Base-by-base conservation (phyloP, 2,113 vertebrate species). In the Nannospalax galili region DNA sequence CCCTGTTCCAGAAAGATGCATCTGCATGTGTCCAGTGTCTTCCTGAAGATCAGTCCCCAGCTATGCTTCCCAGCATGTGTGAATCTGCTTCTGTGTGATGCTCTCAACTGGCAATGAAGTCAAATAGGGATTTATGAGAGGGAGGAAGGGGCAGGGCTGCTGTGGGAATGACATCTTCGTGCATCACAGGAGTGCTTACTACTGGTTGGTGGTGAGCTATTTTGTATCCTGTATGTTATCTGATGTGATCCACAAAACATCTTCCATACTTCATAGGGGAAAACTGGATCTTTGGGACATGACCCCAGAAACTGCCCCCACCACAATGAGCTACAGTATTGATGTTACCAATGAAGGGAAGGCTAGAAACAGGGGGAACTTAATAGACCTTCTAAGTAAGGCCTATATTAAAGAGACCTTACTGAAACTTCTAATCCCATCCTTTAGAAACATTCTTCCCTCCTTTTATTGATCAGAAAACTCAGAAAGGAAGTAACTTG, bases 121-220 rank as follows among this genome's bases (percentile, higher is more conserved):
- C 48, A 77, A 84, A 28, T 3, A 42, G 77, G 69, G 40, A 84
- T 64, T 88, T 84, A 4, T 3, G 42, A 77, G 77, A 9, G 69
- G 15, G 40, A 65, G 62, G n/a, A 35, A 7, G 72, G 56, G 37
- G 17, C 84, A 32, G 32, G 72, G 22, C 60, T 35, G 28, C 45
- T n/a, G 14, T 52, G 72, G 75, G 45, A 69, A 32, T 8, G 45
- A 3, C 0, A 0, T 28, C 32, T 28, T 24, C 24, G 14, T 3
- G 2, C 5, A 0, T 60, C 84, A 24, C 7, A 1, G 0, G 0
- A 0, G 3, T 17, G 65, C 65, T 60, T 56, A 58, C 52, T 69
- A 80, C 60, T 77, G 52, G 37, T 3, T 22, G 88, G 62, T 24
- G 26, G 56, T 37, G 42, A 19, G 15, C 15, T 4, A 0, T 22